Base-by-base conservation (phyloP, 2,888 invertebrate genomes). In the Tupiocoris notatus region DNA sequence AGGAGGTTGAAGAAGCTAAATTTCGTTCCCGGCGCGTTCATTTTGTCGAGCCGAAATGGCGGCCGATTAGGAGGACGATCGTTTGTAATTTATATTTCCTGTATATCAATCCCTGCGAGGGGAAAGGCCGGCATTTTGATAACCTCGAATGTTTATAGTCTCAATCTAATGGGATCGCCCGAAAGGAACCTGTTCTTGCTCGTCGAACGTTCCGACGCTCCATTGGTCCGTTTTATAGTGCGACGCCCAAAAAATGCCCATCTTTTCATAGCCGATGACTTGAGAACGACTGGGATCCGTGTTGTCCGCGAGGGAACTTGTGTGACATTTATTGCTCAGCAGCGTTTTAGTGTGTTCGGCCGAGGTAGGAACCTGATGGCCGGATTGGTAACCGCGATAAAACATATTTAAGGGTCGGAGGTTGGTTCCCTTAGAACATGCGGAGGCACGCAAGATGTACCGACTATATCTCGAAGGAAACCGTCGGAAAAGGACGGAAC, bases 61-160 rank as follows among this genome's bases (percentile, higher is more conserved):
- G 6, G 39, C 25, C 6, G 9, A 66, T 18, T 18, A 22, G 56
- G 22, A 57, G 6, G 57, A 57, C 21, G 54, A 20, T 56, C 56
- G 23, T 57, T 67, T 16, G 56, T 25, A 73, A 73, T 73, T 73
- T 73, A 73, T 73, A 73, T 73, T 62, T 73, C 73, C 63, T 73
- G 73, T 54, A 62, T 73, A 63, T 39, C 17, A 73, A 73, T 73
- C 22, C 20, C 25, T 25, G 16, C 20, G 22, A n/a, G 21, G 56
- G 18, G 7, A 59, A 18, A 18, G n/a, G 16, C 3, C 2, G 17
- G 65, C 22, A 1, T n/a, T 61, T 73, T 73, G 73, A 73, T 62
- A 18, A 62, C 54, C 56, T 54, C 21, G n/a, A 61, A 71, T 21
- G 21, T 70, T 70, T 58, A 70, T 59, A 59, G 18, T 24, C 70